Percentiles rank a stretch among this genome's conserved stretches.
These are phyloP conservation scores for Chironomus tepperi DNA, from an alignment of 1,140 invertebrate species.

Conservation along the genomic window DNA sequence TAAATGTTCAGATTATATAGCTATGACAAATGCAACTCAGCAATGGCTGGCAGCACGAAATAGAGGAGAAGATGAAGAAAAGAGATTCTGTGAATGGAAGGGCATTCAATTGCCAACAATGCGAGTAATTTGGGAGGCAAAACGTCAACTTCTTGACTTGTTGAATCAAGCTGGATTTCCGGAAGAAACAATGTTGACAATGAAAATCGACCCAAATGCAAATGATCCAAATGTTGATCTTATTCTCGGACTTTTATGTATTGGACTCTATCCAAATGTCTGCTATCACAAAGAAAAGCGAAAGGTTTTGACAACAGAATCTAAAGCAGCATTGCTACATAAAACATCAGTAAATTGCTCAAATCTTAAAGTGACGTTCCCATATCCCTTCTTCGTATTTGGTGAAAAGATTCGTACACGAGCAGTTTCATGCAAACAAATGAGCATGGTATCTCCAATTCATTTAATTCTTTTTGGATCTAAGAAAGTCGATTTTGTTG, in stretches of 20 bases:
- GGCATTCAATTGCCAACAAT: conserved; percentile 81
- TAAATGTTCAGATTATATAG: conserved; percentile 88
- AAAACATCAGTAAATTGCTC: conserved; percentile 96
- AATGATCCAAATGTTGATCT: conserved; percentile 75
- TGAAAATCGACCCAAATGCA: conserved; percentile 64
- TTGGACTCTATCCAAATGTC: conserved; percentile 94
- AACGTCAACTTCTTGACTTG: conserved; percentile 79
- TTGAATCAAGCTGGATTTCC: conserved; percentile 77
- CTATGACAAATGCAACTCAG: conserved; percentile 83
- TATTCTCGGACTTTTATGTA: conserved; percentile 74
- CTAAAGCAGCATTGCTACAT: conserved; percentile 86
- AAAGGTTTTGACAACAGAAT: conserved; percentile 92
- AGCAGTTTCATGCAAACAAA: conserved; percentile 95
- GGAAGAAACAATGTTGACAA: conserved; percentile 68
- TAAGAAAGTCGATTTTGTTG: conserved; percentile 68
- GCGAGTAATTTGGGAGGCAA: conserved; percentile 84
- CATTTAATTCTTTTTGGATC: conserved; percentile 88
- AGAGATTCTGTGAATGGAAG: conserved; percentile 82
- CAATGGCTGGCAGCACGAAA: conserved; percentile 71
- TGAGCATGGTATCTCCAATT: conserved; percentile 92
- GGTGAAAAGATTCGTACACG: conserved; percentile 95
- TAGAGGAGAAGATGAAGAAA: conserved; percentile 70
- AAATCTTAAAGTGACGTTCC: conserved; percentile 73
- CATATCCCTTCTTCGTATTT: conserved; percentile 94
- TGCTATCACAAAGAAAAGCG: conserved; percentile 92